Evolutionary conservation across 2,797 vertebrate genomes (phyloP), one percentile per base, ranked within the genome.

Genomic region (Pyrocephalus nanus): DNA sequence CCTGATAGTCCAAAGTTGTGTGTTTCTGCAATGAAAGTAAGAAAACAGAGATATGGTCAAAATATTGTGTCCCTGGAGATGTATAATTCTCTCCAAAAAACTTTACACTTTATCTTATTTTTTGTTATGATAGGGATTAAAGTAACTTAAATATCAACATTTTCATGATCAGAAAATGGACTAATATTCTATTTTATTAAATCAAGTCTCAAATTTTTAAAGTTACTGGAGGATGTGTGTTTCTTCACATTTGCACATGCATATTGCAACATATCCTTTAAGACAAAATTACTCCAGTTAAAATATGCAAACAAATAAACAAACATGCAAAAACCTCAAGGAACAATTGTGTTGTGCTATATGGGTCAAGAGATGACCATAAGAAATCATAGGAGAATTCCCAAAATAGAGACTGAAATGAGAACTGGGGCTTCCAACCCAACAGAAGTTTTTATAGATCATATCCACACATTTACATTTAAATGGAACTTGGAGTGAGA

Each of bases 81-180:
- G 34, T 2, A 57, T 70, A 40, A 19, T 74, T 66, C 54, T 55
- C 11, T 50, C 18, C 11, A 51, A 43, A 25, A 43, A 29, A 36
- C 20, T 38, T 7, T 62, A 14, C 5, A 34, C 3, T 22, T 4
- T 5, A 57, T 34, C 12, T 45, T 64, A 3, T 23, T 65, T 47
- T 61, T 66, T 25, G 2, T 30, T 60, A 27, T 20, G 3, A 62
- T 69, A 51, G 3, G 0, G 1, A 25, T 64, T 55, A 15, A 38
- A 45, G 71, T 12, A 32, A 10, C 6, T 64, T 32, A 13, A 4
- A 7, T 55, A 42, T 26, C 3, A 58, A 50, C 12, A 7, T 1
- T 51, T 77, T 66, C 1, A 26, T 18, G 1, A 12, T 42, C 30
- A 51, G 15, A 60, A 85, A 72, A 69, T 26, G 8, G 7, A 40